Conservation (phyloP, 2,113 vertebrate genomes). For the Elanoides forficatus region DNA sequence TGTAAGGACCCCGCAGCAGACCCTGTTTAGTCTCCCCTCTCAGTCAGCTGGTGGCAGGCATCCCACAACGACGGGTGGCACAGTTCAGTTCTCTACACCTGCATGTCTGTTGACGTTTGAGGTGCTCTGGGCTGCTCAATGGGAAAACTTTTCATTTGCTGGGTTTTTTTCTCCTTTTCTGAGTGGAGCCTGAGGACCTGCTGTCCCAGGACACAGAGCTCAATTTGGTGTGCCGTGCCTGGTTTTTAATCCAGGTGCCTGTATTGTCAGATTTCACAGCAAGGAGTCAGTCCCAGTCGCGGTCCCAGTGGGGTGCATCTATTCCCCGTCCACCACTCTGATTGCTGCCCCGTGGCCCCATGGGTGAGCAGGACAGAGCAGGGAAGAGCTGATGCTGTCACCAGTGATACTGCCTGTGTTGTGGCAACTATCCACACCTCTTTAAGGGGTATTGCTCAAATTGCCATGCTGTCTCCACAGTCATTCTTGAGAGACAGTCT, state of each 20-base stretch:
- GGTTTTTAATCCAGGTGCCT: background rate
- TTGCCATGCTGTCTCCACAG: background rate
- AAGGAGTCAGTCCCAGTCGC: background rate
- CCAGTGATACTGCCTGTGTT: background rate
- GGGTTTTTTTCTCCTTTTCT: background rate
- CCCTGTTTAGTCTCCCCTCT: background rate
- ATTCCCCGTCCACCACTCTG: background rate
- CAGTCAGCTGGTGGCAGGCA: background rate
- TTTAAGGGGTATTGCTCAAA: background rate
- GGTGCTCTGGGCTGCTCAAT: background rate
- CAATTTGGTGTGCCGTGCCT: background rate
- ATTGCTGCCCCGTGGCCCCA: background rate
- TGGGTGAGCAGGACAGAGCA: background rate
- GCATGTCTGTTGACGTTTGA: background rate
- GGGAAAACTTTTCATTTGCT: background rate
- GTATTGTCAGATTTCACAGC: background rate
- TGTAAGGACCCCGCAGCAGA: background rate
- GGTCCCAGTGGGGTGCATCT: too few species aligned
- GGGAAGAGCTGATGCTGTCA: background rate
- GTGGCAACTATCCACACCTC: background rate
- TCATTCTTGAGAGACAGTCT: background rate
- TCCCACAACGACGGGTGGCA: rapidly evolving
- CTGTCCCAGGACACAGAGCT: background rate
- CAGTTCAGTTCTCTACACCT: background rate
- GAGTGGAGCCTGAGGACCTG: background rate